A percentile compares a stretch with the other conserved stretches of the same genome.
These are phyloP conservation scores for Liposcelis brunnea DNA, from an alignment of 2,888 invertebrate genomes.

Conservation along the genomic window DNA sequence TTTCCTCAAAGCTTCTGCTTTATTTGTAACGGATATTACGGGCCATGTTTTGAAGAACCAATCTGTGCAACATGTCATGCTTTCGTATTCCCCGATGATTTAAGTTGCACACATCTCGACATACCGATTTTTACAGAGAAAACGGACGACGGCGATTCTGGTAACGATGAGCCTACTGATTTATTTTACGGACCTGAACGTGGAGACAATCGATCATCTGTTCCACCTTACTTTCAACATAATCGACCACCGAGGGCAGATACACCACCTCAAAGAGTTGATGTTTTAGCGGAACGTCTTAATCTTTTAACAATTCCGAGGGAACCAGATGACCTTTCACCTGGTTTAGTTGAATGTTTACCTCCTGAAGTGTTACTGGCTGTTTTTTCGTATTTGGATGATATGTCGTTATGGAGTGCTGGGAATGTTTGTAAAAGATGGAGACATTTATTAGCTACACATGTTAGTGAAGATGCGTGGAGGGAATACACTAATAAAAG, in stretches of 20 bases:
- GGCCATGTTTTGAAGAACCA: slow-evolving; percentile 78
- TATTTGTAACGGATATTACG: slow-evolving; percentile 82
- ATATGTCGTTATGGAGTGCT: slow-evolving; percentile 77
- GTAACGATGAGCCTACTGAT: slow-evolving; percentile 84
- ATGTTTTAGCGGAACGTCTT: slow-evolving; percentile 40
- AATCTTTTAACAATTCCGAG: slow-evolving; percentile 40
- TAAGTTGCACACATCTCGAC: slow-evolving; percentile 19
- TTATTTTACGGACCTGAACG: background rate
- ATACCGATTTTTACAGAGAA: slow-evolving; percentile 27
- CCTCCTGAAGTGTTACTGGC: slow-evolving; percentile 67
- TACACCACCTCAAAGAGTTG: slow-evolving; percentile 29
- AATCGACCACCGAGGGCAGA: slow-evolving; percentile 8
- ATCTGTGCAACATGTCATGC: slow-evolving; percentile 84
- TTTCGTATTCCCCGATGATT: slow-evolving; percentile 73
- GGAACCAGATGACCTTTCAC: slow-evolving; percentile 38
- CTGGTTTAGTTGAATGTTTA: slow-evolving; percentile 47
- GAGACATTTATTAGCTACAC: slow-evolving; percentile 61
- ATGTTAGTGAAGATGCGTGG: slow-evolving; percentile 67
- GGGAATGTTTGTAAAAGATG: slow-evolving; percentile 75
- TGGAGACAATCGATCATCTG: background rate
- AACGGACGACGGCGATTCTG: slow-evolving; percentile 82
- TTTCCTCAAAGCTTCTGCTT: slow-evolving; percentile 53
- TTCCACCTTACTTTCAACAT: slow-evolving; percentile 1
- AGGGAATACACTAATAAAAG: slow-evolving; percentile 52
- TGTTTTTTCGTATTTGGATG: slow-evolving; percentile 79